Conservation (phyloP, 2,888 invertebrate genomes). For the Catocala nupta region DNA sequence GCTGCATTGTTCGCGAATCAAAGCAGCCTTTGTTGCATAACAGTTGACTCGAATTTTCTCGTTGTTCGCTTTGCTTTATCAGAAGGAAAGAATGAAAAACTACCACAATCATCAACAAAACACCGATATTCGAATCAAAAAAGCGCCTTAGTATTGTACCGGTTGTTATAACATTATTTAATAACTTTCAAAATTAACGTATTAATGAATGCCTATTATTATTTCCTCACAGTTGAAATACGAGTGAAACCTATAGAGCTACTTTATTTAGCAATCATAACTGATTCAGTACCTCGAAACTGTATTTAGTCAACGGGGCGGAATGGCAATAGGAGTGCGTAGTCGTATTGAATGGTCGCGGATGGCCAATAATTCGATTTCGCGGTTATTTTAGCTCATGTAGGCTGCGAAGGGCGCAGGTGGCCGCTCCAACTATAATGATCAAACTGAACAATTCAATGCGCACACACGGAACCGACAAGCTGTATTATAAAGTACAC, state of each 20-base stretch:
- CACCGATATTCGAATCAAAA: slow-evolving; percentile 38
- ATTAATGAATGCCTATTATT: slow-evolving; percentile 6
- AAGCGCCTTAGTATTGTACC: slow-evolving; percentile 42
- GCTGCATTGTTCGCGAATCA: slow-evolving; percentile 70
- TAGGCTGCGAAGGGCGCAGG: slow-evolving; percentile 73
- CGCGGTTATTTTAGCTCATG: slow-evolving; percentile 81
- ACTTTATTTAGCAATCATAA: slow-evolving; percentile 60
- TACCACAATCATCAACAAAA: slow-evolving; percentile 43
- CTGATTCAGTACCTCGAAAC: slow-evolving; percentile 62
- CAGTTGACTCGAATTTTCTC: slow-evolving; percentile 61
- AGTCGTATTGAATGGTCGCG: slow-evolving; percentile 72
- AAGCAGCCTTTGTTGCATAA: slow-evolving; percentile 65
- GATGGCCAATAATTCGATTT: slow-evolving; percentile 82
- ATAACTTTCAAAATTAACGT: slow-evolving; percentile 11
- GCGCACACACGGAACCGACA: slow-evolving; percentile 35
- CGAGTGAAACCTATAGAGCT: slow-evolving; percentile 14
- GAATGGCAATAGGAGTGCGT: slow-evolving; percentile 70
- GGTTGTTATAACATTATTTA: slow-evolving; percentile 14
- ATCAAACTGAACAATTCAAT: slow-evolving; percentile 71
- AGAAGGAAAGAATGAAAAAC: slow-evolving; percentile 49
- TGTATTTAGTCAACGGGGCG: slow-evolving; percentile 66
- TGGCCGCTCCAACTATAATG: slow-evolving; percentile 69
- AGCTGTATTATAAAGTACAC: slow-evolving; percentile 33
- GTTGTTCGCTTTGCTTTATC: slow-evolving; percentile 55
- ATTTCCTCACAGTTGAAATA: slow-evolving; percentile 8